Evolutionary conservation across 1,140 invertebrate genomes (phyloP).

Genomic region (Bombus terrestris): DNA sequence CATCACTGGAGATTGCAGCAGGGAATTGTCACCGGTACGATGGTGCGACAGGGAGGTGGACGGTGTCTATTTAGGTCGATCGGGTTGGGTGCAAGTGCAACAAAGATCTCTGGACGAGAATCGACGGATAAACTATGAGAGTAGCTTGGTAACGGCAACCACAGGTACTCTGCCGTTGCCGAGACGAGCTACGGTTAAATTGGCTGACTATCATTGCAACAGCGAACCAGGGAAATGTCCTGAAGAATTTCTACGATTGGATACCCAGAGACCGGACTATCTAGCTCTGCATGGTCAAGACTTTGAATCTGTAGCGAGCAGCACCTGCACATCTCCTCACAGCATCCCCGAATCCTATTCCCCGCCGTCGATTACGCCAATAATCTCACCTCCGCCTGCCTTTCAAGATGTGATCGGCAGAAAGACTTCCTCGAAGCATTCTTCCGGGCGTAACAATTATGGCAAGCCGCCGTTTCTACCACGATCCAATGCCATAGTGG

Average conservation of each 20-base stretch:
- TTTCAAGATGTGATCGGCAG: conserved; percentile 83
- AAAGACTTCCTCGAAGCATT: conserved; percentile 70
- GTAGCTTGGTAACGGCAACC: conserved; percentile 62
- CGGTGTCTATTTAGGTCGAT: conserved; percentile 84
- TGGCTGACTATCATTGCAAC: conserved; percentile 84
- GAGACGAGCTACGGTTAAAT: conserved; percentile 80
- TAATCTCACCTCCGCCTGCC: conserved; percentile 85
- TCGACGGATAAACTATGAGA: conserved; percentile 78
- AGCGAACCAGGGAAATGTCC: conserved; percentile 83
- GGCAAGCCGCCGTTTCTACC: conserved; percentile 83
- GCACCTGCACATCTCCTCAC: conserved; percentile 79
- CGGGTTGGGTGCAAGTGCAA: conserved; percentile 85
- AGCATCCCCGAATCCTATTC: conserved; percentile 82
- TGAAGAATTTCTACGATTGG: conserved; percentile 62
- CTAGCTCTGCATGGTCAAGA: conserved; percentile 78
- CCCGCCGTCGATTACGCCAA: conserved; percentile 84
- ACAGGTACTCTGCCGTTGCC: conserved; percentile 76
- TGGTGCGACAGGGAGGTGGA: conserved; percentile 86
- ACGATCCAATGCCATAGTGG: conserved; percentile 84
- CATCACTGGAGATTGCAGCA: conserved; percentile 77
- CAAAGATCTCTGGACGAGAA: conserved; percentile 84
- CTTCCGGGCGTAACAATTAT: conserved; percentile 66
- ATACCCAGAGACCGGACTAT: conserved; percentile 78
- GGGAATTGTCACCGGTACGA: conserved; percentile 85
- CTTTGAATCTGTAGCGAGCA: conserved; percentile 72